Conservation (phyloP, 2,797 vertebrate genomes). For the Fistularia tabacaria region DNA sequence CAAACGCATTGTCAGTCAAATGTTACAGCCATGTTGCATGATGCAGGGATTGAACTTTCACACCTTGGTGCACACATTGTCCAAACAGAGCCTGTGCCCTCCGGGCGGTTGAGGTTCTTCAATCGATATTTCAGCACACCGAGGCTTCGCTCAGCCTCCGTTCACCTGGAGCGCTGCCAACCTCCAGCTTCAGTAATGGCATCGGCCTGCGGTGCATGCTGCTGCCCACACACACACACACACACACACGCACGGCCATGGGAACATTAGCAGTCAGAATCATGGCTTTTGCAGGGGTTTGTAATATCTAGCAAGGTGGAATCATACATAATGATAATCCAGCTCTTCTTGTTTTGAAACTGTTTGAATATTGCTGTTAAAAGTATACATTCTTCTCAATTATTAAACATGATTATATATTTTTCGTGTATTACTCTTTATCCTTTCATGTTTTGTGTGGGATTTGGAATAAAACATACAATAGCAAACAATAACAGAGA, state of each 20-base stretch:
- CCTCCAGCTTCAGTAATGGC: slow-evolving; percentile 42
- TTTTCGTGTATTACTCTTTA: too few species aligned
- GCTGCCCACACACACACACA: slow-evolving; percentile 35
- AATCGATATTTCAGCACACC: slow-evolving; percentile 66
- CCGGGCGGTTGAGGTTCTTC: slow-evolving; percentile 41
- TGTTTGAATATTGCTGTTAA: slow-evolving; percentile 10
- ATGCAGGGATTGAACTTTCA: slow-evolving; percentile 39
- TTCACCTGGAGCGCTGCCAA: slow-evolving; percentile 68
- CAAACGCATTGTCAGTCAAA: slow-evolving; percentile 18
- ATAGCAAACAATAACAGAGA: too few species aligned
- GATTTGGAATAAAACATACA: too few species aligned
- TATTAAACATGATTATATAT: too few species aligned
- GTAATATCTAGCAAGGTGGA: slow-evolving; percentile 51
- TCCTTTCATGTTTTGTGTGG: too few species aligned
- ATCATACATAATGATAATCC: slow-evolving; percentile 27
- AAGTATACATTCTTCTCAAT: background rate
- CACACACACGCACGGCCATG: slow-evolving; percentile 19
- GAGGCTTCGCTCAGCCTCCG: slow-evolving; percentile 66
- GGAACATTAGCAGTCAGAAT: slow-evolving; percentile 24
- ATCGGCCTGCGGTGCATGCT: slow-evolving; percentile 32
- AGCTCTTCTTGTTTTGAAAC: slow-evolving; percentile 5
- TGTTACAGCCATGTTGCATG: slow-evolving; percentile 8
- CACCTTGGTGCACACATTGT: slow-evolving; percentile 41
- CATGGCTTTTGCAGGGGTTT: slow-evolving; percentile 20
- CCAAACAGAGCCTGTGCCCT: slow-evolving; percentile 48